Evolutionary conservation across 2,888 invertebrate genomes (phyloP), one percentile per base, ranked within the genome.

Genomic region (Tenthredo notha): DNA sequence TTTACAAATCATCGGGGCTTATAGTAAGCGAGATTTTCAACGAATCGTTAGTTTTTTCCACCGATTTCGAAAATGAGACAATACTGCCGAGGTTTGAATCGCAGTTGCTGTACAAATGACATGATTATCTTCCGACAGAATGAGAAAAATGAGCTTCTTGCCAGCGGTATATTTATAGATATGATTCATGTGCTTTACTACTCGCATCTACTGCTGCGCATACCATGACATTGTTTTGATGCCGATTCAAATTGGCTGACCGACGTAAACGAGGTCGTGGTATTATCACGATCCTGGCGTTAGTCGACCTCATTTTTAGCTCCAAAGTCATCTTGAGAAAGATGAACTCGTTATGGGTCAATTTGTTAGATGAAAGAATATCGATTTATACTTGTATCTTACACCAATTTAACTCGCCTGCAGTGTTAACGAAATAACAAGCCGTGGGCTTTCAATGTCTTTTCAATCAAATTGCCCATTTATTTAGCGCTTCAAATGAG

Each of bases 121-220:
- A 54, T 33, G 50, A 77, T 50, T 54, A 77, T 67, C 67, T 33
- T 67, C 25, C 18, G 15, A 2, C 29, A 54, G 29, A 47, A 77
- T 10, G n/a, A 77, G 54, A 50, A 54, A 47, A 12, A 29, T 54
- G 21, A 21, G 25, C 75, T 25, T 70, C 18, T 37, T 70, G 15
- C 40, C 47, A 75, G 40, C 47, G 6, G 37, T 47, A 25, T 77
- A 77, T 77, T 77, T 77, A 33, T 77, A 77, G 77, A 77, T 0
- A 25, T 77, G 77, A 77, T 77, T 77, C 77, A 77, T 77, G 9
- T 10, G 10, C 25, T 77, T 54, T 77, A 74, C 54, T 47, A 47
- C 54, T 47, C 77, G 12, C 77, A 43, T 74, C n/a, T 47, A 50
- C 75, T 5, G 50, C 29, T 50, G 18, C 54, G n/a, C 54, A 50